Conservation (phyloP, 2,113 vertebrate genomes). For the Seriola quinqueradiata region DNA sequence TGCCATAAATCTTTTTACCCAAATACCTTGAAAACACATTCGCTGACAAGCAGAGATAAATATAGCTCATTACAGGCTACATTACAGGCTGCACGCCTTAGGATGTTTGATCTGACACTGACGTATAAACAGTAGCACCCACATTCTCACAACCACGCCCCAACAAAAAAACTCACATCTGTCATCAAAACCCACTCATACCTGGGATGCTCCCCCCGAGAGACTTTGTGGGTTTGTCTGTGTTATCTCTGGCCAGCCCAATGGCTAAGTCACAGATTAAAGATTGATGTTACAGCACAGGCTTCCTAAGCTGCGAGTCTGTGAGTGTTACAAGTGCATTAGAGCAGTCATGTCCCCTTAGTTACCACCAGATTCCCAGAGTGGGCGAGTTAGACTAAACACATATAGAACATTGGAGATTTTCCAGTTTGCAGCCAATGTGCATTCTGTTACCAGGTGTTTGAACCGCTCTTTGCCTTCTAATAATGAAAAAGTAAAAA, state of each 20-base stretch:
- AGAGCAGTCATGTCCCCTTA: not conserved
- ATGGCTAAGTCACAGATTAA: constrained; percentile 20
- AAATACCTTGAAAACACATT: constrained; percentile 31
- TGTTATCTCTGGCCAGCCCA: constrained; percentile 39
- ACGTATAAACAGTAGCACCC: constrained; percentile 66
- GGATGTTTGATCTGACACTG: constrained; percentile 50
- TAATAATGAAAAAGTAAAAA: constrained; percentile 1
- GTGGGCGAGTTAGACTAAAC: constrained; percentile 39
- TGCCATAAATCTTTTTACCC: constrained; percentile 11
- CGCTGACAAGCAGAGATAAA: constrained; percentile 46
- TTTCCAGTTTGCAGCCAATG: not conserved
- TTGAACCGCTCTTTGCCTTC: not conserved
- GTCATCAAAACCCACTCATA: constrained; percentile 57
- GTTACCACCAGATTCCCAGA: constrained; percentile 3
- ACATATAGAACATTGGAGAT: not conserved
- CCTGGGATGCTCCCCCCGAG: constrained; percentile 18
- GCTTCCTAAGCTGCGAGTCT: constrained; percentile 8
- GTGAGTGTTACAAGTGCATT: constrained; percentile 30
- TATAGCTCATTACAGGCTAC: constrained; percentile 16
- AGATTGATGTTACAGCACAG: constrained; percentile 27
- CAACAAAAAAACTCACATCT: constrained; percentile 46
- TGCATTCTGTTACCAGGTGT: not conserved
- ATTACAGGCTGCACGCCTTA: constrained; percentile 45
- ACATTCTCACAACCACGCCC: constrained; percentile 53
- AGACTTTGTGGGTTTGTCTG: constrained; percentile 33